Evolutionary conservation across 2,113 vertebrate genomes (phyloP), one percentile per base, ranked within the genome.

Genomic region (Maccullochella peelii): DNA sequence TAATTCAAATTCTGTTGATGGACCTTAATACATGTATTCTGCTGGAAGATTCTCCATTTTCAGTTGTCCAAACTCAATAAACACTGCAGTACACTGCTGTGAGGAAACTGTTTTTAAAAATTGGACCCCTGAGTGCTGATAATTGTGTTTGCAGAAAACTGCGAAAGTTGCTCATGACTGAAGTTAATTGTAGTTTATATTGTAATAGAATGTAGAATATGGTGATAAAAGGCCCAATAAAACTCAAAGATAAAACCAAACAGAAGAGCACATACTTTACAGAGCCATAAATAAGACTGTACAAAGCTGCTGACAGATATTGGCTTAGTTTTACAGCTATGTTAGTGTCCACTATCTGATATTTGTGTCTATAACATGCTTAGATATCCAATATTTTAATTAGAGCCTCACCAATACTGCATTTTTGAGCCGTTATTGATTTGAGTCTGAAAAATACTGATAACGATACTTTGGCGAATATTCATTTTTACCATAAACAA

Each of bases 111-210:
- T 36, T 63, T 16, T 67, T 54, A 49, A 27, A 69, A 74, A 87
- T 20, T 50, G 12, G 44, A 71, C 74, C 83, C 74, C 58, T 58
- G 54, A 70, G 77, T 63, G 57, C 33, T 36, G 18, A 73, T 83
- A 83, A 79, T 85, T 54, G 77, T 77, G 50, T 82, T 81, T 77
- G 50, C 42, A 79, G 42, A 65, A 90, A 92, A 86, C 63, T 52
- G 44, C 14, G 6, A 74, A 38, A 54, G 67, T 77, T 62, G 58
- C 66, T 75, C 66, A 59, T 78, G 49, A 80, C 36, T 61, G 49
- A 59, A 83, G 83, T 63, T 86, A 87, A 92, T 73, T 77, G 73
- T 42, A 81, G 63, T 90, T 90, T 83, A 88, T 83, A 88, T 57
- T 79, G 57, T 86, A 86, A 89, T 85, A 55, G 83, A 67, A 83